Percentiles rank a stretch among this genome's conserved stretches.
phyloP scores from a whole-genome alignment of 2,888 invertebrate genomes.

The Xestobium rufovillosum region DNA sequence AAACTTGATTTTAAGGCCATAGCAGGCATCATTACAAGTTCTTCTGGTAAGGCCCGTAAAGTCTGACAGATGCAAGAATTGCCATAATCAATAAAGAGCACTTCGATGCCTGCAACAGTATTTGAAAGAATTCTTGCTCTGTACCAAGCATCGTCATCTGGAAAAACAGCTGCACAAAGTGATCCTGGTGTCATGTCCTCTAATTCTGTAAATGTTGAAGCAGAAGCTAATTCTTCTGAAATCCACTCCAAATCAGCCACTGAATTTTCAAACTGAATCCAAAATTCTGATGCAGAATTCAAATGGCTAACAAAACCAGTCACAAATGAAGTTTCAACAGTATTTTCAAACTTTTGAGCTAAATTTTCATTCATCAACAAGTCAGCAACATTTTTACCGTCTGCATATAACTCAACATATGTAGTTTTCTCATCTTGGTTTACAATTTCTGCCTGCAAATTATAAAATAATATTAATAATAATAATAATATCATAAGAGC shows the following conservation, averaged over 20 bases:
- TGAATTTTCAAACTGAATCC: constrained; percentile 62
- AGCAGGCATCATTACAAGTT: constrained; percentile 50
- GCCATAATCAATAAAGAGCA: constrained; percentile 63
- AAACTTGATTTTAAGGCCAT: constrained; percentile 58
- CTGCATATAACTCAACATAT: constrained; percentile 58
- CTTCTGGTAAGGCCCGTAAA: constrained; percentile 54
- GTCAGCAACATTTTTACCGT: constrained; percentile 54
- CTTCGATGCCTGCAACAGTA: constrained; percentile 51
- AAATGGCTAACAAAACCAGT: constrained; percentile 61
- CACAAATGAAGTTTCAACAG: constrained; percentile 49
- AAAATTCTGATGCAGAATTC: constrained; percentile 64
- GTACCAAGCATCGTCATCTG: constrained; percentile 61
- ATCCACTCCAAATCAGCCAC: constrained; percentile 53
- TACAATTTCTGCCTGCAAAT: constrained; percentile 30
- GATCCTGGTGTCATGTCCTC: constrained; percentile 52
- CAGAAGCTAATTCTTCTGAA: constrained; percentile 49
- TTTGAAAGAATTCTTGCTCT: constrained; percentile 52
- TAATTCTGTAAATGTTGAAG: constrained; percentile 47
- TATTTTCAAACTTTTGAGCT: constrained; percentile 40
- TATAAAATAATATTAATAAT: no score
- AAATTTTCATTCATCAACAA: constrained; percentile 52
- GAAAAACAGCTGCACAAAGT: constrained; percentile 58
- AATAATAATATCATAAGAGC: no score
- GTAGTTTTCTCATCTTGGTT: constrained; percentile 55
- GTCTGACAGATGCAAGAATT: constrained; percentile 56